Base-by-base conservation (phyloP, 2,888 invertebrate genomes). In the Rhagonycha fulva region DNA sequence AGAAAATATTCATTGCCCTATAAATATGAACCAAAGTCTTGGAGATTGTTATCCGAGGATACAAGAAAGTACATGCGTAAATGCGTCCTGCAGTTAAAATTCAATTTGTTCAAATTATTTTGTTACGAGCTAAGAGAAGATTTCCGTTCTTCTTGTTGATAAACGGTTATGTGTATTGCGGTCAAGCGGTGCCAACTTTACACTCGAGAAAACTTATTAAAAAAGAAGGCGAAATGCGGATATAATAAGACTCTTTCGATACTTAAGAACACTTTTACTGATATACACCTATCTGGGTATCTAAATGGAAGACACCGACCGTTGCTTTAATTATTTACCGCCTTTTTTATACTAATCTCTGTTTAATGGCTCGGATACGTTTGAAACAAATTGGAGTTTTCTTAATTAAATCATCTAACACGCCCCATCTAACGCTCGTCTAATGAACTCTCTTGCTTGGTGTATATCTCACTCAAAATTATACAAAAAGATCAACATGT, bases 141-240 rank as follows among this genome's bases (percentile, higher is more conserved):
- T 62, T 71, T 71, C 71, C 71, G 71, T 23, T 63, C 30, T 28
- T 28, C 61, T 63, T 23, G 23, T 66, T 66, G 24, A 66, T 66
- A 66, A 66, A 26, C 14, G 14, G 26, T 70, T 24, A 61, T 11
- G 14, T 19, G 12, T 71, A 14, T 19, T 26, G 26, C 28, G 28
- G 14, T 30, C 28, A 70, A 26, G 14, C 60, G 62, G 14, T 63
- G 71, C 30, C 23, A 71, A 63, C 28, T 63, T 71, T 62, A 26
- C 62, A 71, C 71, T 63, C 32, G 28, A 68, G 68, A 32, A 28
- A 32, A 68, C 30, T 19, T 68, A 28, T 32, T 68, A 14, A 28
- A 72, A 72, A 72, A 26, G 71, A 47, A 47, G 66, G 47, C 67
- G 71, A 32, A 72, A 72, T 67, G 71, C 71, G 71, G 71, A 72